Evolutionary conservation across 1,140 invertebrate genomes (phyloP).

Genomic region (Phortica variegata): DNA sequence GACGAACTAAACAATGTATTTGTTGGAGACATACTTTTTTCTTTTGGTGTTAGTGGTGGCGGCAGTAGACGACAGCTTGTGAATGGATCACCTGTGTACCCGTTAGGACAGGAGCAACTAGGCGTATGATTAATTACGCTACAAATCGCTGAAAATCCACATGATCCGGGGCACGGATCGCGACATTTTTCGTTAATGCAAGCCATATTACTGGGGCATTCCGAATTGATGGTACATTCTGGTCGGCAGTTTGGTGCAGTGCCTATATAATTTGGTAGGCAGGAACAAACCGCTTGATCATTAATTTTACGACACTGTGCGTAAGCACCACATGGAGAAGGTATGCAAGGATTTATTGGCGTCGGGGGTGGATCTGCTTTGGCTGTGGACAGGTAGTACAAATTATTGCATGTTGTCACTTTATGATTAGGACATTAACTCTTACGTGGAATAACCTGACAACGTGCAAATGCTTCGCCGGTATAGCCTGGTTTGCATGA

Average conservation of each 20-base stretch:
- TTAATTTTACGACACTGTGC: conserved; percentile 68
- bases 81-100: conserved; percentile 73
- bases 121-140: conserved; percentile 70
- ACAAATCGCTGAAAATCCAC: conserved; percentile 67
- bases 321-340: conserved; percentile 73
- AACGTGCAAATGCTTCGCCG: conserved; percentile 80
- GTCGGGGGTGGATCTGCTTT: conserved; percentile 58
- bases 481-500: conserved; percentile 74
- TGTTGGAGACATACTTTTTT: conserved; percentile 43
- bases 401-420: conserved; percentile 15
- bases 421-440: conserved; percentile 2
- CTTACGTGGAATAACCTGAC: conserved; percentile 63
- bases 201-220: conserved; percentile 67
- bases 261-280: conserved; percentile 67
- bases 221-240: conserved; percentile 73
- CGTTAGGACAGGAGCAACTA: conserved; percentile 67
- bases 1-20: conserved; percentile 25
- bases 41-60: conserved; percentile 41
- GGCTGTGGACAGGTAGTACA: not conserved
- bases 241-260: conserved; percentile 71
- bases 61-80: conserved; percentile 60
- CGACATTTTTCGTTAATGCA: conserved; percentile 71
- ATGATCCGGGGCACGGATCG: conserved; percentile 71
- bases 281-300: conserved; percentile 68
- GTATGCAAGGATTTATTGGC: conserved; percentile 67